These are phyloP conservation scores for Tenthredo amoena DNA, from an alignment of 2,888 invertebrate genomes.

Conservation along the genomic window DNA sequence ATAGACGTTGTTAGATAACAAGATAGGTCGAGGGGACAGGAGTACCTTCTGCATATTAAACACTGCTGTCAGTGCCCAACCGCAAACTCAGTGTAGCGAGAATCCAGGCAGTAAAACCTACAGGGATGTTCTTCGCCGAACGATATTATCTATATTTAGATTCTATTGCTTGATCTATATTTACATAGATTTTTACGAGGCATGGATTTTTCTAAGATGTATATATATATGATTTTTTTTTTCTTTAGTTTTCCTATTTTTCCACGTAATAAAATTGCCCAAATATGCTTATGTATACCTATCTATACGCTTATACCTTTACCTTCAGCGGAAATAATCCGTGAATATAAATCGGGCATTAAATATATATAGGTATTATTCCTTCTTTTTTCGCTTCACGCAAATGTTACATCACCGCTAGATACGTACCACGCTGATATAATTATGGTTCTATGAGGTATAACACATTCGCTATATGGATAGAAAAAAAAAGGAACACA, in stretches of 20 bases:
- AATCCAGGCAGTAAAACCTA: background rate
- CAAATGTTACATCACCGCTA: background rate
- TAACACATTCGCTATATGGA: background rate
- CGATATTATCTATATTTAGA: constrained; percentile 18
- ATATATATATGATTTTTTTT: background rate
- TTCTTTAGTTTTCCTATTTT: background rate
- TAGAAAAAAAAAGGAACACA: background rate
- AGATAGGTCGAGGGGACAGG: constrained; percentile 50
- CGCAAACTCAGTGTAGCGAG: constrained; percentile 18
- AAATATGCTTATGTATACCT: background rate
- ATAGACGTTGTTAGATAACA: constrained; percentile 53
- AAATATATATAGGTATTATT: background rate
- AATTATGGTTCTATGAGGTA: constrained; percentile 2
- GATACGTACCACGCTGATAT: background rate
- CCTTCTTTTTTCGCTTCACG: background rate
- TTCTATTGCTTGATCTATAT: constrained; percentile 11
- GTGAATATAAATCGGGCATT: constrained; percentile 23
- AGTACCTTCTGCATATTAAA: constrained; percentile 49
- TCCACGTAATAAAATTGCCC: background rate
- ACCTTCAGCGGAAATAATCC: constrained; percentile 1
- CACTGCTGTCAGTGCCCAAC: constrained; percentile 32
- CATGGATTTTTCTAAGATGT: background rate
- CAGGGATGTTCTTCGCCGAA: background rate
- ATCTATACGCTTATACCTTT: background rate
- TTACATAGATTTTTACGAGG: background rate